A percentile compares a stretch with the other conserved stretches of the same genome.
phyloP scores from a whole-genome alignment of 2,888 invertebrate genomes.

The Tenthredo distinguenda region DNA sequence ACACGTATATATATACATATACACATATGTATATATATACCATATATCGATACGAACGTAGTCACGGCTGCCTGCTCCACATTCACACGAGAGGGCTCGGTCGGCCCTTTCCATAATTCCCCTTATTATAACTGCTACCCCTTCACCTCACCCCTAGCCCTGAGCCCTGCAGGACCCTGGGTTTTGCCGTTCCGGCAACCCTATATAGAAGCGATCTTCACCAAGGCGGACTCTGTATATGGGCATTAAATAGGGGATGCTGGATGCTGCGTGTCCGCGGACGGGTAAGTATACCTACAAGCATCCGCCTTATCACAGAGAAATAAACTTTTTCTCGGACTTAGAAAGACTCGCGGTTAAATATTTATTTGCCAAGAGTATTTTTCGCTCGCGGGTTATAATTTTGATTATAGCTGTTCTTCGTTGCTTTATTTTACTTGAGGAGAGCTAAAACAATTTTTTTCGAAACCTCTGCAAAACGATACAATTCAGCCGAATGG shows the following conservation, averaged over 20 bases:
- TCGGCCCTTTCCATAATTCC: constrained; percentile 35
- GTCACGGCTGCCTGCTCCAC: constrained; percentile 42
- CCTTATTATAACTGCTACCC: constrained; percentile 44
- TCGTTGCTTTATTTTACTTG: too few relatives aligned
- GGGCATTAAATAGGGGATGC: background rate
- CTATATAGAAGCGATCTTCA: constrained; percentile 23
- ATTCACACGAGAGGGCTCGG: constrained; percentile 25
- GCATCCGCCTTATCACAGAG: background rate
- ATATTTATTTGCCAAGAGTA: background rate
- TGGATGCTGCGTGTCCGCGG: background rate
- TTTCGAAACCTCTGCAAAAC: too few relatives aligned
- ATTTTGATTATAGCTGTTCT: too few relatives aligned
- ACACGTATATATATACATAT: background rate
- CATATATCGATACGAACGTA: background rate
- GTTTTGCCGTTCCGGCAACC: constrained; percentile 8
- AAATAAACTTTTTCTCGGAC: background rate
- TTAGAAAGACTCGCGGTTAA: background rate
- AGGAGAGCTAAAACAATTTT: too few relatives aligned
- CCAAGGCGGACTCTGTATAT: constrained; percentile 20
- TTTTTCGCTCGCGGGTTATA: background rate
- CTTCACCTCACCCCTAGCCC: background rate
- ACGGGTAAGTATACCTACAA: background rate
- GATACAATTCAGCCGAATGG: too few relatives aligned
- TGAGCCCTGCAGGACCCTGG: background rate
- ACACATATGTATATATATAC: background rate